These are phyloP conservation scores for Pao palembangensis DNA, from an alignment of 2,113 vertebrate genomes.

Conservation along the genomic window DNA sequence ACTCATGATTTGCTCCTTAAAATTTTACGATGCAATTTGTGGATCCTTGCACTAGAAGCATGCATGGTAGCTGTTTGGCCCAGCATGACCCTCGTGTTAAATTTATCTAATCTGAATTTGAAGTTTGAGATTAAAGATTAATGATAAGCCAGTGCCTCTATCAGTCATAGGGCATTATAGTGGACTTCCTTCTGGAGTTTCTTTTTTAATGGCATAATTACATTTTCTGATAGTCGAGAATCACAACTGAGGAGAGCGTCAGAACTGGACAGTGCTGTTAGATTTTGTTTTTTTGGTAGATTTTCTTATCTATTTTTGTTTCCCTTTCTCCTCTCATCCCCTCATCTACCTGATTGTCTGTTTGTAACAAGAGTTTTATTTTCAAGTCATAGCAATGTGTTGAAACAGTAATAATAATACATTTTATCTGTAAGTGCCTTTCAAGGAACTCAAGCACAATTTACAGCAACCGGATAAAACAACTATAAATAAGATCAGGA, in stretches of 20 bases:
- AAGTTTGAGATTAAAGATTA: conserved; percentile 50
- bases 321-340: no score
- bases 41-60: conserved; percentile 29
- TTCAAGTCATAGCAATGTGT: no score
- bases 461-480: no score
- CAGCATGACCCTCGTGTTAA: conserved; percentile 29
- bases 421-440: no score
- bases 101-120: conserved; percentile 44
- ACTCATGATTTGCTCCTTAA: conserved; percentile 49
- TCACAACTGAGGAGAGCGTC: conserved; percentile 12
- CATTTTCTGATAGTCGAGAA: conserved; percentile 7
- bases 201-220: conserved; percentile 38
- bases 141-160: conserved; percentile 57
- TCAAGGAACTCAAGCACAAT: no score
- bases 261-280: no score
- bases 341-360: no score
- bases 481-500: no score
- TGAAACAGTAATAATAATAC: no score
- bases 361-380: no score
- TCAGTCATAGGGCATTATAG: conserved; percentile 46
- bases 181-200: conserved; percentile 23
- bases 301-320: no score
- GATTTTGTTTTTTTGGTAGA: no score
- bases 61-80: conserved; percentile 16
- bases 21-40: conserved; percentile 53